phyloP scores from a whole-genome alignment of 2,113 vertebrate genomes.

The Notothenia rossii region DNA sequence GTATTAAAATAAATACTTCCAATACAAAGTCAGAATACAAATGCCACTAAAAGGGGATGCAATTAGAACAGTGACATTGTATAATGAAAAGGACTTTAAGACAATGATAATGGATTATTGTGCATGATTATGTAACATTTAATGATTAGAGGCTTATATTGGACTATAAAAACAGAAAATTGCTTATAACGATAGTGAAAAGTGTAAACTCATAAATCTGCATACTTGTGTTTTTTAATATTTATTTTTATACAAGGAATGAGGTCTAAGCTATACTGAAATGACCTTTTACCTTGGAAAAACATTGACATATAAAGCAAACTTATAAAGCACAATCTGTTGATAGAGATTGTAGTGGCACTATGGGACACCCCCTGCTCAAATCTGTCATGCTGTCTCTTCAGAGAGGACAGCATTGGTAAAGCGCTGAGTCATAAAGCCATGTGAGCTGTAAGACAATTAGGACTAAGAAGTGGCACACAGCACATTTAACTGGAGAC shows the following conservation, averaged over 20 bases:
- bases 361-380: constrained; percentile 7
- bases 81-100: neutral
- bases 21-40: too few relatives aligned
- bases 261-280: too few relatives aligned
- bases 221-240: neutral
- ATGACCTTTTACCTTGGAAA: neutral
- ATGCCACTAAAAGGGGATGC: neutral
- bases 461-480: constrained; percentile 60
- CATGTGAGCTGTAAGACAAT: constrained; percentile 70
- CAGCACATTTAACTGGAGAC: constrained; percentile 39
- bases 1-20: neutral
- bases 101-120: neutral
- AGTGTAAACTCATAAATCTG: neutral
- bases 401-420: constrained; percentile 51
- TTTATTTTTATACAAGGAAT: neutral
- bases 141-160: neutral
- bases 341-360: neutral
- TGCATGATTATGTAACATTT: neutral
- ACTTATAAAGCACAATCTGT: neutral
- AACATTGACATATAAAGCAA: neutral
- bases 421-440: constrained; percentile 71
- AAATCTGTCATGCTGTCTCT: constrained; percentile 37
- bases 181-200: neutral
- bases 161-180: neutral
- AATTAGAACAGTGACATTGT: neutral